These are phyloP conservation scores for Acheta domesticus DNA, from an alignment of 2,888 invertebrate species.

Conservation along the genomic window DNA sequence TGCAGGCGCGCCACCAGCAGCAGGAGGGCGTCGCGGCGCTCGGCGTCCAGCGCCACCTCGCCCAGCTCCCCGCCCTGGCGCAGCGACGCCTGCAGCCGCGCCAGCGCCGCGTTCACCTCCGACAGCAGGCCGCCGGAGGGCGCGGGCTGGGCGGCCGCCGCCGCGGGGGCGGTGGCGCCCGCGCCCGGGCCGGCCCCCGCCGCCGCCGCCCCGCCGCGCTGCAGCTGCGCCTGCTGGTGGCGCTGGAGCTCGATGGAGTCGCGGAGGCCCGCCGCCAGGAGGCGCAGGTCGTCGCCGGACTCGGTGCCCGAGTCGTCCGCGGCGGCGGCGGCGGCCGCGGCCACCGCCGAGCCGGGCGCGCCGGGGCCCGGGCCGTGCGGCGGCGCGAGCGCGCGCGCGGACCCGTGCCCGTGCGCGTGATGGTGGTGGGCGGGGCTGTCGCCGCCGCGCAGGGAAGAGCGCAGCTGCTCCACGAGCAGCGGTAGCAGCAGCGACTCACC, in stretches of 20 bases:
- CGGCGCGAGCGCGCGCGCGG: background rate
- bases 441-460: conserved; percentile 47
- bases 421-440: conserved; percentile 18
- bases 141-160: conserved; percentile 53
- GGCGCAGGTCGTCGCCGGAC: conserved; percentile 65
- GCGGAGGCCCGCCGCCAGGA: conserved; percentile 52
- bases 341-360: conserved; percentile 18
- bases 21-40: conserved; percentile 59
- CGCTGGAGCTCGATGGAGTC: conserved; percentile 54
- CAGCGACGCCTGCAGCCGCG: conserved; percentile 58
- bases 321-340: conserved; percentile 31
- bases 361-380: conserved; percentile 21
- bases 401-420: background rate
- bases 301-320: conserved; percentile 65
- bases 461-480: conserved; percentile 50
- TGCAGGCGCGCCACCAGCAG: conserved; percentile 68
- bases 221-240: conserved; percentile 53
- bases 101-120: conserved; percentile 74
- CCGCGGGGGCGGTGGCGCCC: conserved; percentile 50
- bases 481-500: conserved; percentile 72
- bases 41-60: conserved; percentile 50
- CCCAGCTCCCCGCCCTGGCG: conserved; percentile 28
- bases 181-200: conserved; percentile 52
- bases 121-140: conserved; percentile 57
- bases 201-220: conserved; percentile 59